These are phyloP conservation scores for Panagrolaimus sp. DNA, from an alignment of 1,140 invertebrate species.

Conservation along the genomic window DNA sequence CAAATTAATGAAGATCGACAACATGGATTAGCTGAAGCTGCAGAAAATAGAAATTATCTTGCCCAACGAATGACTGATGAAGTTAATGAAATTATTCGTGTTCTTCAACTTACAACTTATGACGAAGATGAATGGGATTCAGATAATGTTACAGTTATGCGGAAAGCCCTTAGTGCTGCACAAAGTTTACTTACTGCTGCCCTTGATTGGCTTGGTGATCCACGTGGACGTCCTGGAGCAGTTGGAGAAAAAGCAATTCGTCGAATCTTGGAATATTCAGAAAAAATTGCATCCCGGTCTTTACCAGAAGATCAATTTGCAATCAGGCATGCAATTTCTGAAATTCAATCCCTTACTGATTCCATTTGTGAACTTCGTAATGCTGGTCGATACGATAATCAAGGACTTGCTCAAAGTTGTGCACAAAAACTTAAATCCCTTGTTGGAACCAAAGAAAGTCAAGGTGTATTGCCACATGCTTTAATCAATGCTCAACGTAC, in stretches of 20 bases:
- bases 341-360: constrained; percentile 80
- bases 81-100: constrained; percentile 94
- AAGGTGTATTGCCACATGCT: constrained; percentile 74
- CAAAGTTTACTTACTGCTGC: constrained; percentile 81
- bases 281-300: constrained; percentile 76
- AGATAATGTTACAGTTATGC: constrained; percentile 84
- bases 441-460: constrained; percentile 63
- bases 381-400: constrained; percentile 69
- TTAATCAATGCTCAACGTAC: constrained; percentile 74
- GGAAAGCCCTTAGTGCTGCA: constrained; percentile 78
- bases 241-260: constrained; percentile 83
- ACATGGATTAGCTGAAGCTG: constrained; percentile 85
- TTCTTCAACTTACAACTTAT: constrained; percentile 92
- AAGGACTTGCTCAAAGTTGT: constrained; percentile 77
- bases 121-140: constrained; percentile 95
- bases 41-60: constrained; percentile 92
- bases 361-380: constrained; percentile 77
- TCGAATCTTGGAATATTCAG: constrained; percentile 79
- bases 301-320: constrained; percentile 74
- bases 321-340: constrained; percentile 73
- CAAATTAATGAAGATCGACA: constrained; percentile 80
- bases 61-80: constrained; percentile 92
- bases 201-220: constrained; percentile 77
- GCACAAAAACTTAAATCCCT: constrained; percentile 80
- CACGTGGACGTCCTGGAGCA: constrained; percentile 77